phyloP scores from a whole-genome alignment of 2,888 invertebrate species.

The Phragmatobia fuliginosa region DNA sequence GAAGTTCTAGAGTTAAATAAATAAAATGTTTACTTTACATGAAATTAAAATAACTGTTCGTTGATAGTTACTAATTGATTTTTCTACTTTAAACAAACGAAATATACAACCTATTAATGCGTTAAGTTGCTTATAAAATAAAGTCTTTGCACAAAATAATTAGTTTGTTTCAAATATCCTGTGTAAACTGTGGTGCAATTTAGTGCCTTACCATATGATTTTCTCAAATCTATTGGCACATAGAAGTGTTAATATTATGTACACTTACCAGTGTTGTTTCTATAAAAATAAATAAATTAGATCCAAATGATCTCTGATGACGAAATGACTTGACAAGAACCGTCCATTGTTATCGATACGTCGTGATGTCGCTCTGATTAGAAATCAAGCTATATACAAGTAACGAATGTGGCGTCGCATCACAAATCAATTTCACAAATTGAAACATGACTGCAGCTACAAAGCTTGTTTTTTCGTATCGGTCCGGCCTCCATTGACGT shows the following conservation, averaged over 20 bases:
- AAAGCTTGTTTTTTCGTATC: slow-evolving; percentile 62
- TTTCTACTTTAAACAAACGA: too few species aligned
- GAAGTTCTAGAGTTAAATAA: too few species aligned
- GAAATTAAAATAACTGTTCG: too few species aligned
- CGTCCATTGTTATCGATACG: slow-evolving; percentile 53
- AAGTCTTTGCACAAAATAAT: too few species aligned
- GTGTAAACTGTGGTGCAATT: too few species aligned
- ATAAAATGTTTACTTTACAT: too few species aligned
- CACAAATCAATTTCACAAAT: slow-evolving; percentile 80
- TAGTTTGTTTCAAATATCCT: too few species aligned
- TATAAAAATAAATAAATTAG: slow-evolving; percentile 47
- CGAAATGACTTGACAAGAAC: slow-evolving; percentile 54
- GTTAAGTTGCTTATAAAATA: too few species aligned
- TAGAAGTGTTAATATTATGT: not conserved
- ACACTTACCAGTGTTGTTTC: slow-evolving; percentile 40
- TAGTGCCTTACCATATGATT: too few species aligned
- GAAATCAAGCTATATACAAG: slow-evolving; percentile 54
- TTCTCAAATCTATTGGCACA: not conserved
- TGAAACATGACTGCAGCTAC: slow-evolving; percentile 72
- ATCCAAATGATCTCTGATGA: slow-evolving; percentile 50
- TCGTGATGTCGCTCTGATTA: slow-evolving; percentile 63
- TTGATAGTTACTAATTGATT: too few species aligned
- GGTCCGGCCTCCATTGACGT: slow-evolving; percentile 59
- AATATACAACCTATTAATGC: too few species aligned
- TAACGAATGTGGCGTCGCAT: slow-evolving; percentile 57